A percentile compares a stretch with the other conserved stretches of the same genome.
Conservation (phyloP, 2,888 invertebrate species). For the Ditula angustiorana region DNA sequence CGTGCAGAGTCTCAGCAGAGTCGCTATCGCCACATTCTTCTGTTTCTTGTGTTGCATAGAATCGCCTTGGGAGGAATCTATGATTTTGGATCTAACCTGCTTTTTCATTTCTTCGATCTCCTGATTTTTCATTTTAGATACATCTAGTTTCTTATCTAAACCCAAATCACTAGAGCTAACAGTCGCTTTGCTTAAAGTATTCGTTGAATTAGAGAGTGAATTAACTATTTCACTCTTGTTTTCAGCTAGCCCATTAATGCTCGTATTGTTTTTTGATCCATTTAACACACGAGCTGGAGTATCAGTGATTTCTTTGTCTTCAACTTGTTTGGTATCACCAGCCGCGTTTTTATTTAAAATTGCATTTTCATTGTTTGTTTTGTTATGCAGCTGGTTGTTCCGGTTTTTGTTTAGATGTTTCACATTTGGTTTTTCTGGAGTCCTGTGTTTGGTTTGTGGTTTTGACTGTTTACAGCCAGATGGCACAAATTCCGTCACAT, state of each 20-base stretch:
- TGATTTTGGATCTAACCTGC: conserved; percentile 57
- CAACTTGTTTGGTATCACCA: too few species aligned
- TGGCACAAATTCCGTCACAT: conserved; percentile 62
- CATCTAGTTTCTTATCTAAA: conserved; percentile 34
- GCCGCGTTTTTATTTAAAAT: not conserved
- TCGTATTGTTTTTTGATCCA: not conserved
- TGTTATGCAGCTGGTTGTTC: not conserved
- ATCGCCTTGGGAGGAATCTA: conserved; percentile 48
- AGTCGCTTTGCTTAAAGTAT: not conserved
- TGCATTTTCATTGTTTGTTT: not conserved
- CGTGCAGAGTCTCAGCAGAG: conserved; percentile 59
- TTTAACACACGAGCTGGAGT: not conserved
- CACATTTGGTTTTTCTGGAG: conserved; percentile 15
- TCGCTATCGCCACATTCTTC: conserved; percentile 66
- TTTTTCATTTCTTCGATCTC: conserved; percentile 46
- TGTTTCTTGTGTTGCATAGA: conserved; percentile 53
- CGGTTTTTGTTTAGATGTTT: conserved; percentile 10
- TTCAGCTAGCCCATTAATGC: not conserved
- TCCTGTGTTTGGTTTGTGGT: conserved; percentile 28
- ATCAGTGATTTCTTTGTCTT: not conserved
- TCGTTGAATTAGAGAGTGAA: not conserved
- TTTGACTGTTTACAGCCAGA: conserved; percentile 31
- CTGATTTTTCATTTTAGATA: conserved; percentile 29
- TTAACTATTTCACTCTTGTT: not conserved
- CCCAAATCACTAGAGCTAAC: not conserved